These are phyloP conservation scores for Tenthredo amoena DNA, from an alignment of 2,888 invertebrate species.

Conservation along the genomic window DNA sequence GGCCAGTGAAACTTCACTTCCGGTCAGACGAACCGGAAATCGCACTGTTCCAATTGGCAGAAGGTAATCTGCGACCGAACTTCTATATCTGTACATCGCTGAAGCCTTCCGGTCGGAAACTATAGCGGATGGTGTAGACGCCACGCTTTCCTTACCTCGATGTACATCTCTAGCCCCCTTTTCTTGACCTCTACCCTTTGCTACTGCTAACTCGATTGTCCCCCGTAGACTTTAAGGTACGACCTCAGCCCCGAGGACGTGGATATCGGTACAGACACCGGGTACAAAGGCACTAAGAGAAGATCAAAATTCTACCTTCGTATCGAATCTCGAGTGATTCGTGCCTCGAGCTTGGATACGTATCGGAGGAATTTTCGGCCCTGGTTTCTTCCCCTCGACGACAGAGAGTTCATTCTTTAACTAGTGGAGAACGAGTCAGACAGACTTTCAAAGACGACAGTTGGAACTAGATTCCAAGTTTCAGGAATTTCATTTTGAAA, in stretches of 20 bases:
- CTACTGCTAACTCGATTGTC: constrained; percentile 37
- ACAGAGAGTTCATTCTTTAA: constrained; percentile 29
- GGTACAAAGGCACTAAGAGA: constrained; percentile 7
- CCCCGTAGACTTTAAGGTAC: constrained; percentile 14
- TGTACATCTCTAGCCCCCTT: not conserved
- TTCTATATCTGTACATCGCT: not conserved
- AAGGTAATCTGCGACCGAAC: not conserved
- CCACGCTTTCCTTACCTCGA: not conserved
- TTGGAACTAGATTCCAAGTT: not conserved
- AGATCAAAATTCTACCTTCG: constrained; percentile 45
- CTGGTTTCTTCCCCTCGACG: not conserved
- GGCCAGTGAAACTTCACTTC: not conserved
- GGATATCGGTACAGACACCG: not conserved
- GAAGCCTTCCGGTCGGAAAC: constrained; percentile 4
- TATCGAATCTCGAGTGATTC: constrained; percentile 43
- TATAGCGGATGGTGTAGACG: constrained; percentile 8
- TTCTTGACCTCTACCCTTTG: constrained; percentile 32
- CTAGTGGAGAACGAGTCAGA: not conserved
- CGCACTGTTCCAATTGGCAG: not conserved
- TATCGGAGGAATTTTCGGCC: constrained; percentile 7
- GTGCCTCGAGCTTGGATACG: constrained; percentile 24
- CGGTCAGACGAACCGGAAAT: constrained; percentile 6
- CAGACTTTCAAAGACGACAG: not conserved
- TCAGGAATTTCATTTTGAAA: constrained; percentile 27
- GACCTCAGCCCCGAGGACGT: not conserved